Conservation (phyloP, 2,888 invertebrate genomes). For the Rhopalosiphum nymphaeae region DNA sequence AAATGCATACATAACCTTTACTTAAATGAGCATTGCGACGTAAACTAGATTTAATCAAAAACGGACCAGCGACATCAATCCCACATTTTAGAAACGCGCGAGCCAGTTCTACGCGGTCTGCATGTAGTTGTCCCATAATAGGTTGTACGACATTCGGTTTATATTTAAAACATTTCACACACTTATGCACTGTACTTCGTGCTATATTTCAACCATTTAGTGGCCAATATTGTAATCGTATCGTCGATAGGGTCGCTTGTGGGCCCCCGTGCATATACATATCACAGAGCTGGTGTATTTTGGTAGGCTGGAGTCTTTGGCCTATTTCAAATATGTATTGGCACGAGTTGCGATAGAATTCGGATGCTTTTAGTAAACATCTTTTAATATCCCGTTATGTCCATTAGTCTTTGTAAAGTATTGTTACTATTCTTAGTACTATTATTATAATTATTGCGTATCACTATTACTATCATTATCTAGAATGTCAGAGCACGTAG, state of each 20-base stretch:
- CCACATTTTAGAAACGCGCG: neutral
- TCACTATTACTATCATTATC: too few relatives aligned
- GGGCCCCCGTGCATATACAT: constrained; percentile 39
- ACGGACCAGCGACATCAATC: neutral
- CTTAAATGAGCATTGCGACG: neutral
- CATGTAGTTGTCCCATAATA: neutral
- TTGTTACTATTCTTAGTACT: too few relatives aligned
- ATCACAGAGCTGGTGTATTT: too few relatives aligned
- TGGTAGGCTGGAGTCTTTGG: too few relatives aligned
- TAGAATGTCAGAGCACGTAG: too few relatives aligned
- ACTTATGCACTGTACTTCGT: constrained; percentile 32
- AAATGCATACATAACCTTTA: neutral
- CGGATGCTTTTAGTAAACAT: too few relatives aligned
- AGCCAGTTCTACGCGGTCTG: neutral
- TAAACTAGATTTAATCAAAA: neutral
- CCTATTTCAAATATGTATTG: too few relatives aligned
- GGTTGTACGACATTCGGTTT: constrained; percentile 26
- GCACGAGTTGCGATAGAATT: too few relatives aligned
- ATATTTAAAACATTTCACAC: constrained; percentile 66
- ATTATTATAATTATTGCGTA: too few relatives aligned
- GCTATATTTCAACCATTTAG: constrained; percentile 70
- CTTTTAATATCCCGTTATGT: too few relatives aligned
- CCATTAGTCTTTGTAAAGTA: too few relatives aligned
- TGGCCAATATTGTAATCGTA: constrained; percentile 52
- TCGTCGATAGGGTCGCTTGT: neutral